Conservation (phyloP, 2,888 invertebrate species). For the Odontomyia ornata region DNA sequence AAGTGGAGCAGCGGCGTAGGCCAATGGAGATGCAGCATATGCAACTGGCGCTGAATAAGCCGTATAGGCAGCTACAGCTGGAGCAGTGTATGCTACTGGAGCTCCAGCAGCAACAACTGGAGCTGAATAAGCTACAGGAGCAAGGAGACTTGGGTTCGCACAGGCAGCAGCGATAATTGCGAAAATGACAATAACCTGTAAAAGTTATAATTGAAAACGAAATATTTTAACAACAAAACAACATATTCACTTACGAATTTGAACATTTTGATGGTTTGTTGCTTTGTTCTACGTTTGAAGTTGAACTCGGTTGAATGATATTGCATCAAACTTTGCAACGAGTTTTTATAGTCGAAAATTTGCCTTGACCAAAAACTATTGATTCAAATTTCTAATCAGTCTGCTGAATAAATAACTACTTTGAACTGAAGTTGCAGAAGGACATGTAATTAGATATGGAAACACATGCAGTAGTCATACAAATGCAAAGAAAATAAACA, state of each 20-base stretch:
- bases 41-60: constrained; percentile 65
- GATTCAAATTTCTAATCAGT: no score
- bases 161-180: constrained; percentile 53
- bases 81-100: constrained; percentile 62
- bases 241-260: constrained; percentile 41
- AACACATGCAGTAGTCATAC: no score
- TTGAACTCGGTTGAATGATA: background rate
- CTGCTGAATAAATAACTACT: no score
- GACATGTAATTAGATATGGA: no score
- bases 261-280: constrained; percentile 41
- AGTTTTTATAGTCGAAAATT: no score
- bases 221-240: background rate
- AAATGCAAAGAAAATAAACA: no score
- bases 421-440: no score
- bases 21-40: constrained; percentile 49
- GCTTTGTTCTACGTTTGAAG: background rate
- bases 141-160: constrained; percentile 53
- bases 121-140: constrained; percentile 62
- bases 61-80: constrained; percentile 53
- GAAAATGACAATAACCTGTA: constrained; percentile 54
- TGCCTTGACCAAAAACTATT: no score
- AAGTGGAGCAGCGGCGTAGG: constrained; percentile 52
- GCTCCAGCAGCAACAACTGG: constrained; percentile 65
- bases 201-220: background rate
- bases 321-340: no score